phyloP scores from a whole-genome alignment of 2,888 invertebrate genomes.

The Drosophila mettleri region DNA sequence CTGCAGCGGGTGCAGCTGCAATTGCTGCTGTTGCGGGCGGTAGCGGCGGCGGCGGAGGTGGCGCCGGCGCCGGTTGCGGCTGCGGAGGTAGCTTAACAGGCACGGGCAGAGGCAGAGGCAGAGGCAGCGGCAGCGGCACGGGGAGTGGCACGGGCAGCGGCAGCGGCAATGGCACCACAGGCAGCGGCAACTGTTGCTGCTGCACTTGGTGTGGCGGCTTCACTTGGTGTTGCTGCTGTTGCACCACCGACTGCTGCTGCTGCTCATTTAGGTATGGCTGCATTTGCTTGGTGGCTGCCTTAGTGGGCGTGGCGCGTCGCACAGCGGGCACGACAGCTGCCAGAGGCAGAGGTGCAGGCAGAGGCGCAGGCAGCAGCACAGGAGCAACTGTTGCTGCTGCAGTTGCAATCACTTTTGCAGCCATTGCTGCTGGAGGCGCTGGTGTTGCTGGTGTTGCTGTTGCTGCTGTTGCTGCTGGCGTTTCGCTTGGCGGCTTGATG shows the following conservation, averaged over 20 bases:
- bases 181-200: constrained; percentile 21
- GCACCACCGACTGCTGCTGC: not conserved
- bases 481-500: constrained; percentile 65
- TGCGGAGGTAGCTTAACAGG: constrained; percentile 15
- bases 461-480: constrained; percentile 1
- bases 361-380: constrained; percentile 5
- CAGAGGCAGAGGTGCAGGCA: not conserved
- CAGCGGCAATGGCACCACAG: constrained; percentile 5
- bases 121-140: constrained; percentile 4
- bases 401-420: constrained; percentile 3
- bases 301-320: constrained; percentile 57
- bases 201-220: not conserved
- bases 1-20: not conserved
- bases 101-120: constrained; percentile 17
- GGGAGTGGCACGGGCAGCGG: constrained; percentile 11
- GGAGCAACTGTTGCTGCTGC: constrained; percentile 4
- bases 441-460: not conserved
- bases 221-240: not conserved
- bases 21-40: constrained; percentile 9
- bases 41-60: constrained; percentile 3
- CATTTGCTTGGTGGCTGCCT: constrained; percentile 70
- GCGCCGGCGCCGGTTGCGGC: constrained; percentile 1
- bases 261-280: not conserved
- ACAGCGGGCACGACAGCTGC: constrained; percentile 8
- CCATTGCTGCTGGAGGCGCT: not conserved